These are phyloP conservation scores for Cataglyphis rosenhaueri DNA, from an alignment of 2,888 invertebrate genomes.

Conservation along the genomic window DNA sequence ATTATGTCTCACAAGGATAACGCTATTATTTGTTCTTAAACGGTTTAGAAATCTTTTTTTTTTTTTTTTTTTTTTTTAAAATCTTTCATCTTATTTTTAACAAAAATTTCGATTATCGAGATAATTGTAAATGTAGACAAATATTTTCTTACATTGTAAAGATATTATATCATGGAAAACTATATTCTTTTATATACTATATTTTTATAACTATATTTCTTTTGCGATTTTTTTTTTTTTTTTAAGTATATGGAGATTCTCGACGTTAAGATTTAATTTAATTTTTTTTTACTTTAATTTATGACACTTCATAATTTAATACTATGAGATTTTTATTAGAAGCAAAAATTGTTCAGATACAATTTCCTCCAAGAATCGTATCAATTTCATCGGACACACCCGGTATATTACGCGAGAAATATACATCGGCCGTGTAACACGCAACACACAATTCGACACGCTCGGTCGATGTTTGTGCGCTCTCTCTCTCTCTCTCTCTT, in stretches of 20 bases:
- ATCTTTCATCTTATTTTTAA: not conserved
- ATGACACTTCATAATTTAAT: not conserved
- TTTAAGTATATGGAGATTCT: not conserved
- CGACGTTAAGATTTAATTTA: not conserved
- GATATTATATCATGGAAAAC: not conserved
- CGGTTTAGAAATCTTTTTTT: not conserved
- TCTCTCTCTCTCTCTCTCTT: not conserved
- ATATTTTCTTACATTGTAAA: not conserved
- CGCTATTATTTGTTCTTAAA: slow-evolving; percentile 14
- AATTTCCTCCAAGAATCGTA: not conserved
- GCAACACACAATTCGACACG: slow-evolving; percentile 35
- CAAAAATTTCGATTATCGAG: not conserved
- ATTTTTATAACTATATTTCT: too few species aligned
- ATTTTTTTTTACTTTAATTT: not conserved
- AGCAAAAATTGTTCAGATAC: not conserved
- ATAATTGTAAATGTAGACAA: not conserved
- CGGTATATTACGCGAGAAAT: slow-evolving; percentile 7
- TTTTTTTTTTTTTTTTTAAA: not conserved
- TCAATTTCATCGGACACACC: not conserved
- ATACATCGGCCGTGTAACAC: slow-evolving; percentile 13
- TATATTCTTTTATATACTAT: not conserved
- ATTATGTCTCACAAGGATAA: slow-evolving; percentile 1
- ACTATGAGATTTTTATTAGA: not conserved
- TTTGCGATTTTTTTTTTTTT: not conserved
- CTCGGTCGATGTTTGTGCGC: slow-evolving; percentile 19